Evolutionary conservation across 2,888 invertebrate genomes (phyloP), one percentile per base, ranked within the genome.

Genomic region (Tricholauxania praeusta): DNA sequence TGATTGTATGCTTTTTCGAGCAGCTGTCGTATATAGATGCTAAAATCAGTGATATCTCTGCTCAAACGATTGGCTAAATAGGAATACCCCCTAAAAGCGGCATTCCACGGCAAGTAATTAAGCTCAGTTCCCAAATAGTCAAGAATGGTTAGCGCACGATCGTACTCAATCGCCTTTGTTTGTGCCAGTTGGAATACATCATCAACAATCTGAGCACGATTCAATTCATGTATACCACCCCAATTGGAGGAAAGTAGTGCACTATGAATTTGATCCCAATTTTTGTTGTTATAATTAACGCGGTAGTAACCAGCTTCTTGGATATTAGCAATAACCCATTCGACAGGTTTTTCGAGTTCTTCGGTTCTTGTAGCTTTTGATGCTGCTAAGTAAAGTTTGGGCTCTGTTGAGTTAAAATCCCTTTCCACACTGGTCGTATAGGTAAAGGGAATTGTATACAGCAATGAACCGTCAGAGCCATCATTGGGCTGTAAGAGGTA

Each of bases 141-240:
- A 0, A 93, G 88, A 28, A 94, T 88, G 17, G 89, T 88, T 59
- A 96, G 89, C 0, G 93, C 91, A n/a, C 89, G 85, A 0, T 86
- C 83, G 81, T 94, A 94, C 0, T 85, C 80, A 75, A 93, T 87
- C 22, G 89, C 79, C 2, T 91, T 90, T n/a, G 91, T 90, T 64
- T 92, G 89, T n/a, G 94, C 94, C 72, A 93, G 89, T 85, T 92
- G 92, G 78, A 94, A 89, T 1, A 93, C 89, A 85, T 97, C 97
- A 80, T 96, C 94, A 14, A 97, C 90, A 39, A 93, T 89, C 87
- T 96, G 94, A 5, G 94, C 95, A 79, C 93, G 89, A 84, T 94
- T 94, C 14, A 91, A 85, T 59, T 90, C 89, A 77, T 92, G 89
- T 67, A 95, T 92, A 4, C 70, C 78, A 51, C 79, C 72, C 81